Evolutionary conservation across 2,888 invertebrate genomes (phyloP).

Genomic region (Platynereis dumerilii): DNA sequence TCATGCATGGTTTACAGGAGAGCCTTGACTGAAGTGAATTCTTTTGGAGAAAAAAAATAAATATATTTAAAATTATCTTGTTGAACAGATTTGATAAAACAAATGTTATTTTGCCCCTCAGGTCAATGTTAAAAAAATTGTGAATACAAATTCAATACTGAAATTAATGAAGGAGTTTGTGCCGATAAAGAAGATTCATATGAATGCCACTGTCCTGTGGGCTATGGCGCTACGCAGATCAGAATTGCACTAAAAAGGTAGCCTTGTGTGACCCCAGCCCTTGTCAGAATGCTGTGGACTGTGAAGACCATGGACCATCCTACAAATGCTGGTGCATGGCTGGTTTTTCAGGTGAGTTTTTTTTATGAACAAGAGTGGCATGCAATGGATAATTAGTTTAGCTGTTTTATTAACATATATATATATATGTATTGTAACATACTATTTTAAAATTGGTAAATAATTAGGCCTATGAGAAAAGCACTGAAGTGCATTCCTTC

Average conservation of each 20-base stretch:
- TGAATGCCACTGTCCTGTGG: constrained; percentile 19
- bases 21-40: too few relatives aligned
- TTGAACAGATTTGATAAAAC: too few relatives aligned
- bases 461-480: too few relatives aligned
- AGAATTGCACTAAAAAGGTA: constrained; percentile 15
- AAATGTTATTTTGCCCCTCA: neutral
- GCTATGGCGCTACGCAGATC: constrained; percentile 14
- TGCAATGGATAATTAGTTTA: too few relatives aligned
- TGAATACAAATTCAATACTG: constrained; percentile 16
- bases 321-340: constrained; percentile 19
- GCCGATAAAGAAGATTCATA: constrained; percentile 17
- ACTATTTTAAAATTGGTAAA: too few relatives aligned
- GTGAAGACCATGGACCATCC: constrained; percentile 17
- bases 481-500: too few relatives aligned
- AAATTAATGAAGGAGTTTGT: constrained; percentile 15
- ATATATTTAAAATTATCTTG: too few relatives aligned
- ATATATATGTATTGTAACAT: too few relatives aligned
- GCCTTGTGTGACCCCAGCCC: constrained; percentile 19
- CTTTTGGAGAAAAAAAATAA: too few relatives aligned
- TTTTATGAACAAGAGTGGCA: too few relatives aligned
- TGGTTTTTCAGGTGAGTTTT: constrained; percentile 16
- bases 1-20: too few relatives aligned
- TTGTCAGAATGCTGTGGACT: constrained; percentile 21
- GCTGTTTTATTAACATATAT: too few relatives aligned
- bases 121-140: constrained; percentile 17